Evolutionary conservation across 1,140 invertebrate species (phyloP).

Genomic region (Bombus pyrosoma): DNA sequence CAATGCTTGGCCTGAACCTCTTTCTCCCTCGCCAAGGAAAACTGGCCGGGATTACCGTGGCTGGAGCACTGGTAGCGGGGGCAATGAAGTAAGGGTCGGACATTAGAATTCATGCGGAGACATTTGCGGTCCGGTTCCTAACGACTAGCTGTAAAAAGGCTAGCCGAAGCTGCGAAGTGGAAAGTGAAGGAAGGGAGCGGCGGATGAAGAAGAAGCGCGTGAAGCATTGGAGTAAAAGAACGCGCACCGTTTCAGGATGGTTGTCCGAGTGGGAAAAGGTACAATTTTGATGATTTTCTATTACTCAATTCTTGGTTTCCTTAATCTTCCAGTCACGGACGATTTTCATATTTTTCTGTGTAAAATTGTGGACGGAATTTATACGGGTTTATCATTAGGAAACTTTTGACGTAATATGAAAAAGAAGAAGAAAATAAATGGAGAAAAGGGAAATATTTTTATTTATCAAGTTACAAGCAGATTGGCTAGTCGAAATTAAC

Average conservation of each 20-base stretch:
- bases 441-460: too few species aligned
- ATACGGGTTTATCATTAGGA: too few species aligned
- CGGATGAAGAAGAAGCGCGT: background rate
- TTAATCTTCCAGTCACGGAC: too few species aligned
- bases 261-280: too few species aligned
- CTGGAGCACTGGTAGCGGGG: slow-evolving; percentile 11
- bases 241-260: background rate
- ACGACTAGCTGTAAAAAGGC: slow-evolving; percentile 80
- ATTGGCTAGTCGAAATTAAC: too few species aligned
- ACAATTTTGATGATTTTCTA: background rate
- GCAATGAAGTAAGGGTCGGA: slow-evolving; percentile 58
- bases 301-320: too few species aligned
- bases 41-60: slow-evolving; percentile 70
- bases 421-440: too few species aligned
- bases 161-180: slow-evolving; percentile 70
- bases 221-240: background rate
- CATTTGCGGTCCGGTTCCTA: slow-evolving; percentile 81
- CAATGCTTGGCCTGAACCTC: background rate
- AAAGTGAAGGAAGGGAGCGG: slow-evolving; percentile 56
- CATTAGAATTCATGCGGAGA: slow-evolving; percentile 82
- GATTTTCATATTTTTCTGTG: too few species aligned
- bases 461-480: too few species aligned
- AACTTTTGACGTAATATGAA: too few species aligned
- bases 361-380: too few species aligned
- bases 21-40: slow-evolving; percentile 22